phyloP scores from a whole-genome alignment of 2,797 vertebrate species.

The Microhierax caerulescens region DNA sequence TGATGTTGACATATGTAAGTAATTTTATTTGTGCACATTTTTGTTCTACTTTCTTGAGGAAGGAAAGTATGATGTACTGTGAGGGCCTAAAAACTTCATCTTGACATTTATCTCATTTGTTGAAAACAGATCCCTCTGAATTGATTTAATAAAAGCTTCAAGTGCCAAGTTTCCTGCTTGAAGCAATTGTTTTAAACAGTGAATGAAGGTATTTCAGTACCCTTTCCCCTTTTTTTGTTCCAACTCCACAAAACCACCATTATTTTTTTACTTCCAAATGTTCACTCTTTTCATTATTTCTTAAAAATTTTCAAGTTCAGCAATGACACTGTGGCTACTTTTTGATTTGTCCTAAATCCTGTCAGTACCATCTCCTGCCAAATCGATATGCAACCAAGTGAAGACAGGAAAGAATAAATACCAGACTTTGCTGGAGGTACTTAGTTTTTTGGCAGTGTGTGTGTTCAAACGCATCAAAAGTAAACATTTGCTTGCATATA shows the following conservation, averaged over 20 bases:
- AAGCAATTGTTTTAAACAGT: slow-evolving; percentile 35
- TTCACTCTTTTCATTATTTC: neutral
- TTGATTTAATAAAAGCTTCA: slow-evolving; percentile 52
- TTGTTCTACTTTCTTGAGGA: slow-evolving; percentile 21
- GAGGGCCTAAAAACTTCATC: slow-evolving; percentile 39
- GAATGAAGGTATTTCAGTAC: slow-evolving; percentile 29
- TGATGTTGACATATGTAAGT: slow-evolving; percentile 44
- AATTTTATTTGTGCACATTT: slow-evolving; percentile 59
- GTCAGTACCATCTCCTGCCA: slow-evolving; percentile 15
- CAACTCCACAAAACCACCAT: neutral
- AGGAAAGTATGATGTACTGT: slow-evolving; percentile 46
- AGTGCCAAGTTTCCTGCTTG: slow-evolving; percentile 51
- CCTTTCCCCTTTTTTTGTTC: neutral
- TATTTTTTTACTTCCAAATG: slow-evolving; percentile 18
- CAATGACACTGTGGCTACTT: slow-evolving; percentile 22
- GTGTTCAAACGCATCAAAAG: slow-evolving; percentile 37
- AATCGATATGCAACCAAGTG: slow-evolving; percentile 27
- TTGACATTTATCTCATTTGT: slow-evolving; percentile 63
- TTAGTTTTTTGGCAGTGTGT: slow-evolving; percentile 36
- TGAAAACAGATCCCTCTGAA: slow-evolving; percentile 56
- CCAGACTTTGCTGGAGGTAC: slow-evolving; percentile 35
- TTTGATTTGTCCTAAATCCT: neutral
- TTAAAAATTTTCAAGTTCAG: neutral
- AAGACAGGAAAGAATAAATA: slow-evolving; percentile 28
- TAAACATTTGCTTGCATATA: slow-evolving; percentile 43